Evolutionary conservation across 2,888 invertebrate species (phyloP).

Genomic region (Graphium colonna): DNA sequence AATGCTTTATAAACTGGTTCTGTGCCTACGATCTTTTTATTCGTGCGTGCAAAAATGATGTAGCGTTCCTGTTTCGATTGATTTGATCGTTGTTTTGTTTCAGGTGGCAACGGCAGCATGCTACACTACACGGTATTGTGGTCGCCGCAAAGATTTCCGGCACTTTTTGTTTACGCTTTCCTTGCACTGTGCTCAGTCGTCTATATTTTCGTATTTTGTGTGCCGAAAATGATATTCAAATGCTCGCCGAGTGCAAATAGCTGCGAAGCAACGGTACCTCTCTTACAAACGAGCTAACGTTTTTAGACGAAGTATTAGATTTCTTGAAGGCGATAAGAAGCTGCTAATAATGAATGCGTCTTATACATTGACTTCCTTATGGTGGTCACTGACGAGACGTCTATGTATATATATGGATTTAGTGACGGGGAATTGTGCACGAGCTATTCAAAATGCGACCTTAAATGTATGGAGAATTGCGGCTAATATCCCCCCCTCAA

Average conservation of each 20-base stretch:
- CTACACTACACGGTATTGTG: constrained; percentile 88
- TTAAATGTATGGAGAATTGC: too few species aligned
- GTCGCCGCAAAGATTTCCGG: constrained; percentile 86
- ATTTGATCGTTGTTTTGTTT: constrained; percentile 45
- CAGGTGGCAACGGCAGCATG: constrained; percentile 80
- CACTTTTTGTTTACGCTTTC: constrained; percentile 77
- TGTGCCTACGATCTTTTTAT: too few species aligned
- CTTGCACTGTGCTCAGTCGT: constrained; percentile 36
- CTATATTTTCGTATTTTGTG: constrained; percentile 26
- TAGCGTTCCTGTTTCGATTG: not conserved
- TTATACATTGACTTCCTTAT: too few species aligned
- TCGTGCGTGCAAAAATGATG: too few species aligned
- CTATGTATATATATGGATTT: too few species aligned
- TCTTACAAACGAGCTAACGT: constrained; percentile 28
- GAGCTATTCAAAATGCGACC: too few species aligned
- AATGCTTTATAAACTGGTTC: too few species aligned
- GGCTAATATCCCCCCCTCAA: too few species aligned
- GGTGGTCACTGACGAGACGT: too few species aligned
- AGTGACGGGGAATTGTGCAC: too few species aligned
- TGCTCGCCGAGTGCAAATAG: constrained; percentile 21
- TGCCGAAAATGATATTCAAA: constrained; percentile 26
- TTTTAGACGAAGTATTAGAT: not conserved
- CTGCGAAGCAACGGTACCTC: constrained; percentile 29
- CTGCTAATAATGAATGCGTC: too few species aligned
- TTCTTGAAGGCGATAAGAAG: too few species aligned